These are phyloP conservation scores for Catagonus wagneri DNA, from an alignment of 2,113 vertebrate genomes.

Conservation along the genomic window DNA sequence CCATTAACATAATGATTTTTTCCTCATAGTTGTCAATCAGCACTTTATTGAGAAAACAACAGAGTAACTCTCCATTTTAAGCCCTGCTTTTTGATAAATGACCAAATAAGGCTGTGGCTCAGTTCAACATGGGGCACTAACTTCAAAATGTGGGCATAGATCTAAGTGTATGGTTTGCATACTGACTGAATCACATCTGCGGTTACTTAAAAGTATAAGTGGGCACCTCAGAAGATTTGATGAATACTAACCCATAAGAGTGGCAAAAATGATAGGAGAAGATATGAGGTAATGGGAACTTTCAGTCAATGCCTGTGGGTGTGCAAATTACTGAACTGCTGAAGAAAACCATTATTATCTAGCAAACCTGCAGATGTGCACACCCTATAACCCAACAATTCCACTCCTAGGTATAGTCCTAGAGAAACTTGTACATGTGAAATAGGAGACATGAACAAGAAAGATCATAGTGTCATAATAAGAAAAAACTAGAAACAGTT, in stretches of 20 bases:
- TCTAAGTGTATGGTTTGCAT: neutral
- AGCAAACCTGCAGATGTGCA: neutral
- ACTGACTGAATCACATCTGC: neutral
- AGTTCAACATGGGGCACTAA: neutral
- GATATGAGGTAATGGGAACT: neutral
- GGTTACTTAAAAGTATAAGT: neutral
- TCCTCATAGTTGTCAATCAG: conserved; percentile 61
- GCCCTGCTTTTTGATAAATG: conserved; percentile 38
- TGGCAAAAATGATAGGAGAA: neutral
- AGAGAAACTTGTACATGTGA: neutral
- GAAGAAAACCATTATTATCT: neutral
- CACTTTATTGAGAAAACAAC: conserved; percentile 59
- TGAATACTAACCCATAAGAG: neutral
- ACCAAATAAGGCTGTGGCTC: neutral
- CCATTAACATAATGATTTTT: conserved; percentile 56
- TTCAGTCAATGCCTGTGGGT: neutral
- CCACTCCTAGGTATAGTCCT: neutral
- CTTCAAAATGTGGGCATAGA: neutral
- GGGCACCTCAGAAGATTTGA: neutral
- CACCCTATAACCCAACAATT: neutral
- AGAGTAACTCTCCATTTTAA: conserved; percentile 18
- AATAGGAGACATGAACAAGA: neutral
- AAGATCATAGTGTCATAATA: neutral
- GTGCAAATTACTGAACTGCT: neutral
- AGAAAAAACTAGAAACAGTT: neutral